Conservation (phyloP, 1,140 invertebrate genomes). For the Formica selysi region DNA sequence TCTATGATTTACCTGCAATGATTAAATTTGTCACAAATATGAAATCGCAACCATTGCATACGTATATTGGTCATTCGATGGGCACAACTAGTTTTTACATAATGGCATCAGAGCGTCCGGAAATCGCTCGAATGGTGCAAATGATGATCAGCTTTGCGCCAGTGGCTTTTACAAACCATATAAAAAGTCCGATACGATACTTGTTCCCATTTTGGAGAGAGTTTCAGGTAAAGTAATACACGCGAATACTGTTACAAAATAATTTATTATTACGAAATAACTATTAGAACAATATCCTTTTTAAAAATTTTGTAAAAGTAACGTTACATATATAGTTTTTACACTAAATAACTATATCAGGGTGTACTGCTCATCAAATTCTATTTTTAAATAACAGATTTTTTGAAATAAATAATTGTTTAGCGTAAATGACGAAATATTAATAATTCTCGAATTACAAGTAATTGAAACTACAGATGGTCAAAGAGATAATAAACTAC, state of each 20-base stretch:
- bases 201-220: constrained; percentile 87
- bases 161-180: constrained; percentile 90
- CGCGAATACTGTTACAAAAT: background rate
- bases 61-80: constrained; percentile 89
- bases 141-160: constrained; percentile 91
- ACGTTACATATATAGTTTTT: too few species aligned
- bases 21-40: constrained; percentile 85
- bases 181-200: constrained; percentile 89
- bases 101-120: constrained; percentile 87
- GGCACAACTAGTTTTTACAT: constrained; percentile 89
- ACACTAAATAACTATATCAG: too few species aligned
- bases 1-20: constrained; percentile 88
- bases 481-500: too few species aligned
- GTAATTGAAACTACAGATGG: too few species aligned
- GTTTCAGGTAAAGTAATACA: constrained; percentile 82
- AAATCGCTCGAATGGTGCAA: constrained; percentile 85
- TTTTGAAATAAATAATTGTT: too few species aligned
- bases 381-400: too few species aligned
- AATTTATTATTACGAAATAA: background rate
- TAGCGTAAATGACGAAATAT: too few species aligned
- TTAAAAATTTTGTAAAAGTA: background rate
- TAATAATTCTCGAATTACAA: too few species aligned
- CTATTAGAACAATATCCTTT: background rate
- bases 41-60: constrained; percentile 67
- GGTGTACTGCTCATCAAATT: too few species aligned